Conservation (phyloP, 2,797 vertebrate species). For the Sebastes hopkinsi region DNA sequence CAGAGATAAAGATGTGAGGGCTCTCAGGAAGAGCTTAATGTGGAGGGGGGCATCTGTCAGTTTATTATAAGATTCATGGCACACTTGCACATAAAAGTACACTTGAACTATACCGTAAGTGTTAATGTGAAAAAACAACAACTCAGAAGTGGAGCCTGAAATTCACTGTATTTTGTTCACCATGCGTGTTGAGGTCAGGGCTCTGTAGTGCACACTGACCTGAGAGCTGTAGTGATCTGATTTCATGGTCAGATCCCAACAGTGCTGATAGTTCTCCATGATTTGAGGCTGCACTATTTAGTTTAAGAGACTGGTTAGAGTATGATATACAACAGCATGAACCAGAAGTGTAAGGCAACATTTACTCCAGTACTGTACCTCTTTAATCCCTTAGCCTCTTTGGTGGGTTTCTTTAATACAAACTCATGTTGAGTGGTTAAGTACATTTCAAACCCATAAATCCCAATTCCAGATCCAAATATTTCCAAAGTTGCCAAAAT, state of each 20-base stretch:
- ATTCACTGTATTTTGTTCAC: neutral
- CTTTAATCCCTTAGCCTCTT: neutral
- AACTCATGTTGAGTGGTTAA: neutral
- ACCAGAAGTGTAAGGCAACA: neutral
- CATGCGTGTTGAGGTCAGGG: constrained; percentile 7
- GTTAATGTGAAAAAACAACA: neutral
- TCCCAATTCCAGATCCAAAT: neutral
- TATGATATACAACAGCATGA: neutral
- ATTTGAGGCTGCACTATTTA: constrained; percentile 6
- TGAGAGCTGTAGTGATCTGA: constrained; percentile 35
- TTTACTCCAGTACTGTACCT: neutral
- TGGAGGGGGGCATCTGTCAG: constrained; percentile 34
- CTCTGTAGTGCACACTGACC: constrained; percentile 24
- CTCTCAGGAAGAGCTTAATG: constrained; percentile 39
- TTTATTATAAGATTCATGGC: constrained; percentile 29
- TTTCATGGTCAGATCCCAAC: constrained; percentile 48
- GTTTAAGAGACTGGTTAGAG: constrained; percentile 9
- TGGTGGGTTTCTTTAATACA: neutral
- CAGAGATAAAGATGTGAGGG: constrained; percentile 40
- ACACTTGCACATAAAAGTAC: constrained; percentile 1
- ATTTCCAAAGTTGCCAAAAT: neutral
- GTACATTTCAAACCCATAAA: constrained; percentile 1
- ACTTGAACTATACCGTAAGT: neutral
- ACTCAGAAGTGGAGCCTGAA: neutral
- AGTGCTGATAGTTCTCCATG: neutral